Evolutionary conservation across 2,113 vertebrate genomes (phyloP).

Genomic region (Thamnophis sirtalis): DNA sequence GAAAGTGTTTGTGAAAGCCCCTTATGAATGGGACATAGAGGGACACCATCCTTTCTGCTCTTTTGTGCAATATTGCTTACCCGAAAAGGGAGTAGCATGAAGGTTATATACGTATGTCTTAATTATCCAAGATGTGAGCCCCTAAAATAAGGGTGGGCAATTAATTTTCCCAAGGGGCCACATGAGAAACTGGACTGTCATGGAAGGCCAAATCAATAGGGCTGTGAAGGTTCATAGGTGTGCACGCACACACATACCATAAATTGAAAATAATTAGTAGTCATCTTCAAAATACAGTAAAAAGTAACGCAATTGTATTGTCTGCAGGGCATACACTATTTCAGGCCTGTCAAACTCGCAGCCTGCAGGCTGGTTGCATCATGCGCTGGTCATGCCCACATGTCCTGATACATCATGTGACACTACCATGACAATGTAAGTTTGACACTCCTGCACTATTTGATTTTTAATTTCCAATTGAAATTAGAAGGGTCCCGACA

Average conservation of each 20-base stretch:
- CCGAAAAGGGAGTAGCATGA: not conserved
- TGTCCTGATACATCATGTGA: too few species aligned
- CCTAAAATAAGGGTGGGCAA: not conserved
- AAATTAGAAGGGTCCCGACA: not conserved
- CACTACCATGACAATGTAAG: too few species aligned
- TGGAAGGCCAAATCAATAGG: not conserved
- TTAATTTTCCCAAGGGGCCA: not conserved
- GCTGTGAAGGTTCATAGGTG: not conserved
- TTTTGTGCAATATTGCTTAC: not conserved
- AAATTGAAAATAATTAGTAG: not conserved
- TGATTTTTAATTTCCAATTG: not conserved
- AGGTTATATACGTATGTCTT: not conserved
- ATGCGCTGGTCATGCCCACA: too few species aligned
- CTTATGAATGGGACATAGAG: not conserved
- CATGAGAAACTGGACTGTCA: not conserved
- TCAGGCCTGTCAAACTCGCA: too few species aligned
- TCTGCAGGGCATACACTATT: not conserved
- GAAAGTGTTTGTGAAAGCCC: not conserved
- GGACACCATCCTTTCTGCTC: not conserved
- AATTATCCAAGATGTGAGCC: not conserved
- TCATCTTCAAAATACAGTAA: not conserved
- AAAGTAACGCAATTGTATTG: not conserved
- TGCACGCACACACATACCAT: not conserved
- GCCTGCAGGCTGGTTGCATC: too few species aligned
- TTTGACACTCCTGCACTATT: not conserved